Evolutionary conservation across 2,888 invertebrate species (phyloP), one percentile per base, ranked within the genome.

Genomic region (Ashinkailepas kermadecensis): DNA sequence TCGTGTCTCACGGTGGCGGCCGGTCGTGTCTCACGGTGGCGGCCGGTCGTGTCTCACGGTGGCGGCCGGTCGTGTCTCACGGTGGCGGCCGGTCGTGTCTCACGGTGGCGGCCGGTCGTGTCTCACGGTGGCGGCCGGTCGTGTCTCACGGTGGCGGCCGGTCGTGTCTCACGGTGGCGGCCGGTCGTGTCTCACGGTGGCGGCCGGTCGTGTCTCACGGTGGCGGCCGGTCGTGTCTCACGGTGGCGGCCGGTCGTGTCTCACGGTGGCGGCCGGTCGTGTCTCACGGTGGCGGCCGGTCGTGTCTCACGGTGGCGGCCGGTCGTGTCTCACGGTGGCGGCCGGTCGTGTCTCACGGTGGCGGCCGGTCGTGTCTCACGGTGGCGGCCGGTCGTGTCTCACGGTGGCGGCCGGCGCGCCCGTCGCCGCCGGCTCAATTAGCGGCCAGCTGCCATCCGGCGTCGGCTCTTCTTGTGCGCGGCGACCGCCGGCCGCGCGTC

Each of bases 381-480:
- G n/a, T 13, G 23, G 12, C 11, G 67, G 25, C 25, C 67, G 67
- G 12, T 67, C 67, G 11, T 25, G 25, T 25, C 25, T 23, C 25
- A 18, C 18, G 62, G 62, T 18, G 62, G 15, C 62, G 62, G 25
- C 11, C 9, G 25, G 67, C 67, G 67, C 25, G 25, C 6, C 67
- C 0, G 25, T 67, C 67, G 67, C 25, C 67, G 67, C 67, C 25
- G 13, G 67, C 67, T n/a, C 67, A 67, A 67, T 67, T 67, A 67
- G 25, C 25, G 67, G 13, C 25, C 67, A 67, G 67, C 67, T 67
- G 67, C 25, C 67, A 67, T 67, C 67, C 67, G 25, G 67, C 67
- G 62, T 2, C 62, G 62, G 18, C 62, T 0, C 12, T 15, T 62
- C 62, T 62, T 62, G 62, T 25, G 67, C 25, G 25, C 67, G 11